Evolutionary conservation across 1,140 invertebrate species (phyloP).

Genomic region (Lepidurus arcticus): DNA sequence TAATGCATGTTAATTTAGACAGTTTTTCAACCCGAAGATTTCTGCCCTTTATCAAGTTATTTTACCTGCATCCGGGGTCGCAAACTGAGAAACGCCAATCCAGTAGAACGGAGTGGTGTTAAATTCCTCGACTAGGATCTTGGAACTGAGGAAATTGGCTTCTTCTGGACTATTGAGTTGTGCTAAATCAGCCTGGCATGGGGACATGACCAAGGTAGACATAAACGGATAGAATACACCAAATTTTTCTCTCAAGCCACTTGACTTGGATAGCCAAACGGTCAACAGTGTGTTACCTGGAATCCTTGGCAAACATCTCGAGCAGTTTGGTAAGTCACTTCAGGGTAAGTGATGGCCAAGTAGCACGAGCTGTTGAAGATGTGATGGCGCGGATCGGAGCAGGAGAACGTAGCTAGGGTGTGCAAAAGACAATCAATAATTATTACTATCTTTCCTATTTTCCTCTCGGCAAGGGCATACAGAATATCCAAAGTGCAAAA

Average conservation of each 20-base stretch:
- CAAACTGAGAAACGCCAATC: constrained; percentile 49
- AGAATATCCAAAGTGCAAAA: background rate
- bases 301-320: constrained; percentile 63
- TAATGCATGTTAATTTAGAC: background rate
- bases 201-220: background rate
- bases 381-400: constrained; percentile 31
- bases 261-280: background rate
- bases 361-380: constrained; percentile 52
- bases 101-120: constrained; percentile 61
- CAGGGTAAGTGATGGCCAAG: constrained; percentile 62
- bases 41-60: too few relatives aligned
- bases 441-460: background rate
- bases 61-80: constrained; percentile 51
- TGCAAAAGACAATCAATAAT: constrained; percentile 22
- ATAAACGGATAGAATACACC: background rate
- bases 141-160: constrained; percentile 57
- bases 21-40: constrained; percentile 36
- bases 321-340: constrained; percentile 64
- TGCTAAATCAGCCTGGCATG: constrained; percentile 47
- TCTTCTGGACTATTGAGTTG: constrained; percentile 58
- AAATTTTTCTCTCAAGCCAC: background rate
- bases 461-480: background rate
- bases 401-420: constrained; percentile 33
- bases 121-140: constrained; percentile 59
- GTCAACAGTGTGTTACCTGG: constrained; percentile 43